Base-by-base conservation (phyloP, 2,113 vertebrate genomes). In the Hemichromis elongatus region DNA sequence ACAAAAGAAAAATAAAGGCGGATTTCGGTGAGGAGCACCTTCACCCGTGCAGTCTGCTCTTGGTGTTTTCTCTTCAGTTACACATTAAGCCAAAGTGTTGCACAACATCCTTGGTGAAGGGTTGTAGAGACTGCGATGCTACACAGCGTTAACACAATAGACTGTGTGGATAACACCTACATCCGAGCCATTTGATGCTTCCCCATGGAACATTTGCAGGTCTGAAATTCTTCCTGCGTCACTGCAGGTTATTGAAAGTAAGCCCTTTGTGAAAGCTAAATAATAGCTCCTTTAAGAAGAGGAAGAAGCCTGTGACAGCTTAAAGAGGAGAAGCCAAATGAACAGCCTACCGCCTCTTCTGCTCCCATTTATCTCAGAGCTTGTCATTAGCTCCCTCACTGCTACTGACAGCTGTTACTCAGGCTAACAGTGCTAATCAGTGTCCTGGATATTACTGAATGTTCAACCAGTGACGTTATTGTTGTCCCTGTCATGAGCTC, bases 31-130 rank as follows among this genome's bases (percentile, higher is more conserved):
- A 52, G 42, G 77, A 12, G 30, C 52, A 55, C 33, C 42, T 1
- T 63, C n/a, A 24, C n/a, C 77, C 81, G 50, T 6, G 16, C 30
- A 4, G 12, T 59, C 45, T 59, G 33, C 13, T 42, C 26, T 50
- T 9, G n/a, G 55, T 73, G 52, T 54, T 80, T 18, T 55, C 79
- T 87, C 78, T 77, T 21, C 18, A 35, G 92, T 95, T 92, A 92
- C 28, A 89, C 28, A 92, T 94, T 93, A 94, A 95, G 56, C 85
- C 21, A 57, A 63, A 73, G 47, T 19, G 68, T 92, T 94, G 52
- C 82, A 80, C 56, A 92, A 88, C 16, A 14, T 80, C 68, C 35
- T 77, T 73, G 21, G 42, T 30, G 56, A 42, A 18, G 45, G 75
- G 21, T 66, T 66, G 33, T 77, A 81, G 84, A 86, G 77, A 68